Percentiles rank a stretch among this genome's conserved stretches.
phyloP scores from a whole-genome alignment of 1,140 invertebrate genomes.

The Scylla paramamosain region DNA sequence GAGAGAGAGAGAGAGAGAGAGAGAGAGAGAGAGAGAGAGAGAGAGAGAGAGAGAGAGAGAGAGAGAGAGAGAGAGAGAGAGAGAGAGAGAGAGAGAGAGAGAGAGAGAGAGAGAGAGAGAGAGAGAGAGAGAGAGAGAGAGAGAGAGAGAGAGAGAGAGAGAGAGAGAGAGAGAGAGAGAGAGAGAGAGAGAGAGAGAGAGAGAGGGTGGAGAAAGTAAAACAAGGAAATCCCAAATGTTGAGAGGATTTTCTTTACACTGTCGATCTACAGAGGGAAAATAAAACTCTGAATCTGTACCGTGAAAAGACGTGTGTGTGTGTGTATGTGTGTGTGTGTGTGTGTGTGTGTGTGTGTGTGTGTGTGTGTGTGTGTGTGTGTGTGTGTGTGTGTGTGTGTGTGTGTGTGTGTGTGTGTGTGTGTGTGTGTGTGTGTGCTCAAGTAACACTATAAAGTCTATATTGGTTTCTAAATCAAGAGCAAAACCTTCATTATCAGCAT shows the following conservation, averaged over 20 bases:
- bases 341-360: conserved; percentile 3
- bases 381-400: conserved; percentile 20
- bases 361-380: conserved; percentile 6
- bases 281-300: too few relatives aligned
- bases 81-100: neutral
- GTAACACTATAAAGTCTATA: neutral
- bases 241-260: too few relatives aligned
- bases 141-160: too few relatives aligned
- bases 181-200: too few relatives aligned
- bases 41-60: neutral
- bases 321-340: neutral
- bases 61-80: neutral
- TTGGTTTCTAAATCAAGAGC: neutral
- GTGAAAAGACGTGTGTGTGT: too few relatives aligned
- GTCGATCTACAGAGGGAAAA: too few relatives aligned
- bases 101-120: neutral
- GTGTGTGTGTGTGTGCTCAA: neutral
- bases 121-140: neutral
- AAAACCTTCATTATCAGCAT: neutral
- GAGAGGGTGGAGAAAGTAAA: too few relatives aligned
- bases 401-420: conserved; percentile 20
- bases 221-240: too few relatives aligned
- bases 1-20: too few relatives aligned
- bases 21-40: neutral
- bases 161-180: neutral